Conservation (phyloP, 2,113 vertebrate species). For the Tenebrosternarchus preto region DNA sequence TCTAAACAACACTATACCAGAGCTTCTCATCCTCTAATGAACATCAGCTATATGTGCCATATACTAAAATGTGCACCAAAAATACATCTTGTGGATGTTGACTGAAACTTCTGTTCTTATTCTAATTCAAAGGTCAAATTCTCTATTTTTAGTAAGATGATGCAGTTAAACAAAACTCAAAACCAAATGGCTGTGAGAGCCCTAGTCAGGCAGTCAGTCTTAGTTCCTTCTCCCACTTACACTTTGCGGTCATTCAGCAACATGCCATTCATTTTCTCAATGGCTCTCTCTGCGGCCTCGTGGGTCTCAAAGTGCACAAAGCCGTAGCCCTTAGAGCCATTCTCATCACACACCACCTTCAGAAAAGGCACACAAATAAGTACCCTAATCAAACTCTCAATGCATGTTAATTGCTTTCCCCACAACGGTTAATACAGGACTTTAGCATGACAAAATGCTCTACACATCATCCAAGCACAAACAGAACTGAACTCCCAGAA, state of each 20-base stretch:
- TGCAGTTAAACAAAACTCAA: constrained; percentile 3
- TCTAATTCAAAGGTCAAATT: too few relatives aligned
- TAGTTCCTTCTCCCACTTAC: constrained; percentile 77
- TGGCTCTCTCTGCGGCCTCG: constrained; percentile 96
- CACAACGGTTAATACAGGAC: constrained; percentile 33
- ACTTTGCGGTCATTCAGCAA: constrained; percentile 98
- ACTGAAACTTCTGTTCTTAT: too few relatives aligned
- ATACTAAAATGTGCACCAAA: too few relatives aligned
- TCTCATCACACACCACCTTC: constrained; percentile 98
- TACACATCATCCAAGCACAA: constrained; percentile 24
- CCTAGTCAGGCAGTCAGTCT: background rate
- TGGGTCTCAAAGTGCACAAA: constrained; percentile 99
- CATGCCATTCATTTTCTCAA: constrained; percentile 99
- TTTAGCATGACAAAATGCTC: background rate
- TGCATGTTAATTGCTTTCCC: background rate
- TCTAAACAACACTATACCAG: too few relatives aligned
- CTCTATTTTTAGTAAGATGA: background rate
- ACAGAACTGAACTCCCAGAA: too few relatives aligned
- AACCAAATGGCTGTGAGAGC: background rate
- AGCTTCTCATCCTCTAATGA: too few relatives aligned
- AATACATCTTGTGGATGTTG: too few relatives aligned
- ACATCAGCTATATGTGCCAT: too few relatives aligned
- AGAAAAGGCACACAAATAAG: constrained; percentile 47
- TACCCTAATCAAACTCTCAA: constrained; percentile 1
- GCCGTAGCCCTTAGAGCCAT: constrained; percentile 98